These are phyloP conservation scores for Drosophila testacea DNA, from an alignment of 2,888 invertebrate genomes.

Conservation along the genomic window DNA sequence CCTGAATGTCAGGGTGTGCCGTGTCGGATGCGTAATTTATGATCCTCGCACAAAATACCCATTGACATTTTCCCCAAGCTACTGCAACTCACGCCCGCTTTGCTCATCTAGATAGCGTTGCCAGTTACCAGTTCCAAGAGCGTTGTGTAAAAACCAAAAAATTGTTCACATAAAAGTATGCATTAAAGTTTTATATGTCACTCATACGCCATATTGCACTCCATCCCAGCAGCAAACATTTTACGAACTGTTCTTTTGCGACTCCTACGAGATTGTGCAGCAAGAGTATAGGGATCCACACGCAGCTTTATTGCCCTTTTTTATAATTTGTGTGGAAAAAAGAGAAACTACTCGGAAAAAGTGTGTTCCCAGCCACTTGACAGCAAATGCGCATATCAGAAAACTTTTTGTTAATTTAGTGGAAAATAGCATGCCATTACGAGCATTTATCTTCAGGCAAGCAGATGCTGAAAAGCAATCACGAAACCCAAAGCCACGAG, in stretches of 20 bases:
- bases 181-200: slow-evolving; percentile 74
- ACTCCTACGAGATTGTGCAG: slow-evolving; percentile 45
- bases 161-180: slow-evolving; percentile 55
- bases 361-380: slow-evolving; percentile 51
- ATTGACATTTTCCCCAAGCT: slow-evolving; percentile 39
- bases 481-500: background rate
- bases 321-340: slow-evolving; percentile 40
- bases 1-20: slow-evolving; percentile 41
- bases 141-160: slow-evolving; percentile 32
- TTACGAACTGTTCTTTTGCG: slow-evolving; percentile 38
- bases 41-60: slow-evolving; percentile 40
- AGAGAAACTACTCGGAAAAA: slow-evolving; percentile 24
- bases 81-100: slow-evolving; percentile 20
- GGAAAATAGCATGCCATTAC: slow-evolving; percentile 67
- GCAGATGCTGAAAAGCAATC: slow-evolving; percentile 25
- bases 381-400: slow-evolving; percentile 61
- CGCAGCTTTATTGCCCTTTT: slow-evolving; percentile 32
- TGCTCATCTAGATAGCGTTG: slow-evolving; percentile 11
- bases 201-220: slow-evolving; percentile 73
- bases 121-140: slow-evolving; percentile 7
- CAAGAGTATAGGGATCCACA: slow-evolving; percentile 3
- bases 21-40: slow-evolving; percentile 63
- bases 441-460: slow-evolving; percentile 43
- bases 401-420: slow-evolving; percentile 67
- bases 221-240: slow-evolving; percentile 40